Evolutionary conservation across 2,888 invertebrate genomes (phyloP), one percentile per base, ranked within the genome.

Genomic region (Philaethria dido): DNA sequence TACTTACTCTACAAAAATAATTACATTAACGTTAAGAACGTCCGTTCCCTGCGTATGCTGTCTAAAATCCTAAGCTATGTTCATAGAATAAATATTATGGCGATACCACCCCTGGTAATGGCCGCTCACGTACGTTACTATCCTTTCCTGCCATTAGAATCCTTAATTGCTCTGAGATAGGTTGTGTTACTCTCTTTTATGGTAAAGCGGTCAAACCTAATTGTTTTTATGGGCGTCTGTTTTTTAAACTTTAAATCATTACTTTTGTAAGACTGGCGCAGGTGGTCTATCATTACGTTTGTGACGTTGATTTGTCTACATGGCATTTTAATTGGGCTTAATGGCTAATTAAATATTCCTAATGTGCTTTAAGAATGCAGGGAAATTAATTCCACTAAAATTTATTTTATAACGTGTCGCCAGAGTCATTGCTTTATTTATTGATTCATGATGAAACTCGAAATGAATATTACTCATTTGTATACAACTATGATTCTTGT

Each of bases 141-240:
- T 85, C 85, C 87, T 85, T 85, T 89, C 86, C 88, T 87, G 88
- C 86, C 85, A 89, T 91, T 89, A 91, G 85, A 82, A 80, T 84
- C 86, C 87, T 90, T 91, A 90, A 92, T 92, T 90, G 88, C 86
- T 85, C 85, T 82, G 70, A 79, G 84, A 87, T 89, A 87, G 90
- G 87, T 86, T 83, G 82, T 86, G 90, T 88, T 89, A 88, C 87
- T 87, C 84, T 87, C 84, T 84, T 87, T 89, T 90, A 91, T 89
- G 89, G 92, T 89, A 88, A 87, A 81, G 89, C 89, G 92, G 90
- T 87, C 89, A 86, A 85, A 85, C 83, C 83, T 89, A 87, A 92
- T 91, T 90, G 89, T 89, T 89, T 92, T 91, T 89, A 92, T 88
- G 90, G 82, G 82, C 82, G 86, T 83, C 88, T 88, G 87, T 87